These are phyloP conservation scores for Podarcis siculus DNA, from an alignment of 2,797 vertebrate species.

Conservation along the genomic window DNA sequence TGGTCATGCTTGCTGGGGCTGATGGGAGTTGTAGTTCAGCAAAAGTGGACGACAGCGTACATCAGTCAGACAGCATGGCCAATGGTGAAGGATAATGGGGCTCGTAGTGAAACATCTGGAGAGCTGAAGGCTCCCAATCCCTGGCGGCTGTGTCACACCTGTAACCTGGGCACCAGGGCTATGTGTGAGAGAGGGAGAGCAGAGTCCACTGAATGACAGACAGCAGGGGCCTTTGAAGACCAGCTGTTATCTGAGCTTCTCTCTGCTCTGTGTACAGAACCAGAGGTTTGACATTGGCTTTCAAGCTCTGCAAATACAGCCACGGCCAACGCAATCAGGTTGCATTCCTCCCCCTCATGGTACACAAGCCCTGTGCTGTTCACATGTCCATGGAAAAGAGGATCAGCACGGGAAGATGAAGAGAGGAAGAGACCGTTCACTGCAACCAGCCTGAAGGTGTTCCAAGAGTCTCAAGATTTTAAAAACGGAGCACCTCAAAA, in stretches of 20 bases:
- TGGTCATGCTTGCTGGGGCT: too few relatives aligned
- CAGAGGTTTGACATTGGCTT: constrained; percentile 15
- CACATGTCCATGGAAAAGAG: not conserved
- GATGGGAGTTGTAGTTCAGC: too few relatives aligned
- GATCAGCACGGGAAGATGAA: not conserved
- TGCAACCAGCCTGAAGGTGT: not conserved
- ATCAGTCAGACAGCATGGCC: too few relatives aligned
- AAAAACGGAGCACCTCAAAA: too few relatives aligned
- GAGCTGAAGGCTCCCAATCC: too few relatives aligned
- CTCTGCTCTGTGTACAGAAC: not conserved
- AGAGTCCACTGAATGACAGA: not conserved
- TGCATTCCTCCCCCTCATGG: not conserved
- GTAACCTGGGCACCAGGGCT: not conserved
- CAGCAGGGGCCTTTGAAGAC: not conserved
- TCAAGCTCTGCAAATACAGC: not conserved
- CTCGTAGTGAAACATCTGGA: too few relatives aligned
- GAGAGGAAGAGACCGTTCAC: not conserved
- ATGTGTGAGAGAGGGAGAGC: not conserved
- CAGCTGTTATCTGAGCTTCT: constrained; percentile 19
- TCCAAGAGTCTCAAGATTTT: not conserved
- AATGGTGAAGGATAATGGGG: too few relatives aligned
- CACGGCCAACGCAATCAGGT: accelerated
- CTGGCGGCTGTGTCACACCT: not conserved
- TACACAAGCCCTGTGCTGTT: not conserved
- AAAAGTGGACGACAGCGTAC: too few relatives aligned